phyloP scores from a whole-genome alignment of 2,797 vertebrate species.

The Leucoraja ocellata region DNA sequence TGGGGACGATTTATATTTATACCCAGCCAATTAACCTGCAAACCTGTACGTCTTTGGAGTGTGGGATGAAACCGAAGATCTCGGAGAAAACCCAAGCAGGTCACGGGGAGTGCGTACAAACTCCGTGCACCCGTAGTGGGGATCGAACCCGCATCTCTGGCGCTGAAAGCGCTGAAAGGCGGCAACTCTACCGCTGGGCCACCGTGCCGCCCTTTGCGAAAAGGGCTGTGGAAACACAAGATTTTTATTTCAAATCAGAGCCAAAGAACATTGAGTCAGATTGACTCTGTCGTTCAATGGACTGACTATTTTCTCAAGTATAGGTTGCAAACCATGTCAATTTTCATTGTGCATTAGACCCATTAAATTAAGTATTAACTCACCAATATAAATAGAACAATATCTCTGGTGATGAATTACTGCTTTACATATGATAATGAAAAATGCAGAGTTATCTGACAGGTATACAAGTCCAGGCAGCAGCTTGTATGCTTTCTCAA shows the following conservation, averaged over 20 bases:
- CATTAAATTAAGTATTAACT: not conserved
- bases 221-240: no score
- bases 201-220: no score
- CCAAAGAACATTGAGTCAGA: not conserved
- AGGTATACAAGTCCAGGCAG: slow-evolving; percentile 12
- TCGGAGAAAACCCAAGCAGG: no score
- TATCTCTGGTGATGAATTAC: not conserved
- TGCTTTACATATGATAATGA: not conserved
- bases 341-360: not conserved
- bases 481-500: not conserved
- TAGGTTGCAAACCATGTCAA: not conserved
- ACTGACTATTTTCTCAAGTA: not conserved
- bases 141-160: no score
- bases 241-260: not conserved
- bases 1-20: no score
- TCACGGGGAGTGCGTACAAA: no score
- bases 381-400: not conserved
- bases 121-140: no score
- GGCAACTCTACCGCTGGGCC: no score
- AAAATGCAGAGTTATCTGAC: not conserved
- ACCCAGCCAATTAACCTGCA: no score
- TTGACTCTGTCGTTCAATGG: not conserved
- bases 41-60: no score
- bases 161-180: no score
- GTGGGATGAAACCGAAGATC: no score